These are phyloP conservation scores for Tragopan temminckii DNA, from an alignment of 2,797 vertebrate genomes.

Conservation along the genomic window DNA sequence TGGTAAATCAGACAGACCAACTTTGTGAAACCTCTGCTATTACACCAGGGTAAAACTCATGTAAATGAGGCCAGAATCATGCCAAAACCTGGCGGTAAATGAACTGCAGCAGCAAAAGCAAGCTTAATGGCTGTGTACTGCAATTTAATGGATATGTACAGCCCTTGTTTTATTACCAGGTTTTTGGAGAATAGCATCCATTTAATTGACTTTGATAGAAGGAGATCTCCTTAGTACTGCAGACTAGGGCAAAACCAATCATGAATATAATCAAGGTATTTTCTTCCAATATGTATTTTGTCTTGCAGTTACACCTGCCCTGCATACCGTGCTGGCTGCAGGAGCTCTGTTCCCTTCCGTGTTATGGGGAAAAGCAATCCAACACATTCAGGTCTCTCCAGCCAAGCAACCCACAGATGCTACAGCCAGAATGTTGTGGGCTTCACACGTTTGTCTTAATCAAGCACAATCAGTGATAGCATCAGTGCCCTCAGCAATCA, in stretches of 20 bases:
- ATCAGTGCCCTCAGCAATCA: not conserved
- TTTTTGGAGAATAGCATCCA: not conserved
- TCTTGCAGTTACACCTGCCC: not conserved
- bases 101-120: not conserved
- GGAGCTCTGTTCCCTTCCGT: not conserved
- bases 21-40: not conserved
- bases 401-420: accelerated
- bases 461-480: accelerated
- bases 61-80: not conserved
- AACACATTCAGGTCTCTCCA: not conserved
- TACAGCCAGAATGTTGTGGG: accelerated
- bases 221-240: not conserved
- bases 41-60: not conserved
- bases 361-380: accelerated
- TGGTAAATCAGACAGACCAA: not conserved
- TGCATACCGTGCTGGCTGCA: not conserved
- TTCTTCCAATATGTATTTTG: not conserved
- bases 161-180: not conserved
- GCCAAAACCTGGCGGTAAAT: not conserved
- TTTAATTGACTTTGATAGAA: constrained; percentile 56
- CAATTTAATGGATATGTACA: constrained; percentile 46
- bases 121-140: not conserved
- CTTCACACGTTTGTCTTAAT: accelerated
- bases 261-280: constrained; percentile 38
- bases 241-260: constrained; percentile 9